These are phyloP conservation scores for Podilymbus podiceps DNA, from an alignment of 2,113 vertebrate genomes.

Conservation along the genomic window DNA sequence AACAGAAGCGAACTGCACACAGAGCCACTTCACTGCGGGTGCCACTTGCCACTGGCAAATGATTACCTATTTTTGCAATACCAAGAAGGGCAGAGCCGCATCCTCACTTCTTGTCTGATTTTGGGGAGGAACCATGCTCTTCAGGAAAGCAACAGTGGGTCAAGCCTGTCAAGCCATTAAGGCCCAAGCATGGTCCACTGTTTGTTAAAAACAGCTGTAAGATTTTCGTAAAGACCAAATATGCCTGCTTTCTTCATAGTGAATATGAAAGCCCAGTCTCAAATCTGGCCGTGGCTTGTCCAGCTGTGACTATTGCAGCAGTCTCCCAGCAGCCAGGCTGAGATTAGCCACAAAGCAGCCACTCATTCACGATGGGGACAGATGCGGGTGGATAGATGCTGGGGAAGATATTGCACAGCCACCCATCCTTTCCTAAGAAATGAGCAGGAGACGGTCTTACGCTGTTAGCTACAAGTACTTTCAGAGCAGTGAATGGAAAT, in stretches of 20 bases:
- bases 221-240: neutral
- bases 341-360: neutral
- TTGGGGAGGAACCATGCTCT: neutral
- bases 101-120: neutral
- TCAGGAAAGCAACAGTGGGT: neutral
- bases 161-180: neutral
- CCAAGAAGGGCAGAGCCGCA: neutral
- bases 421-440: neutral
- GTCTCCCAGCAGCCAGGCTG: neutral
- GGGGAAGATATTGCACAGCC: neutral
- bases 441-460: neutral
- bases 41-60: neutral
- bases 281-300: neutral
- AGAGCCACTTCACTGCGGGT: neutral
- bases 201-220: neutral
- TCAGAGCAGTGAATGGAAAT: neutral
- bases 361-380: rapidly evolving
- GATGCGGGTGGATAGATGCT: neutral
- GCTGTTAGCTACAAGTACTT: neutral
- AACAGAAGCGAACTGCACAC: neutral
- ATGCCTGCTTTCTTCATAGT: neutral
- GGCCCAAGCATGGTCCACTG: neutral
- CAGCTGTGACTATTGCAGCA: neutral
- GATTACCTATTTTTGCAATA: neutral
- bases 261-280: neutral